Percentiles rank a stretch among this genome's conserved stretches.
Conservation (phyloP, 2,797 vertebrate species). For the Xyrichtys novacula region DNA sequence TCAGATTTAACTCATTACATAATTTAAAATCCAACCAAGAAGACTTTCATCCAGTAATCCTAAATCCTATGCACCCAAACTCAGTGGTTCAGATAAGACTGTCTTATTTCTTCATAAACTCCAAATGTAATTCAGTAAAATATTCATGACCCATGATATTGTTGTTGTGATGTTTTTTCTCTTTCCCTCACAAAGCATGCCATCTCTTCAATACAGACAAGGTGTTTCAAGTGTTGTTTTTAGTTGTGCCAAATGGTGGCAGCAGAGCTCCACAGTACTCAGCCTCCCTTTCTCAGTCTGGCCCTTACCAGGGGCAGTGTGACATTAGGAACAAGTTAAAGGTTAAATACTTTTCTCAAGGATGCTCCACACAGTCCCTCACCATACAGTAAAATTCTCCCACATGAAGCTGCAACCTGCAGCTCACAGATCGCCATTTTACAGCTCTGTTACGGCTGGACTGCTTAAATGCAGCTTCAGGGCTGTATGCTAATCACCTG, state of each 20-base stretch:
- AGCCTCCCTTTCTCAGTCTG: neutral
- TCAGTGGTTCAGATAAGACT: no score
- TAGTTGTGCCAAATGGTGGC: constrained; percentile 67
- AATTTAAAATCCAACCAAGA: no score
- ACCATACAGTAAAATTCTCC: constrained; percentile 51
- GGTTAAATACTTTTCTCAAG: constrained; percentile 81
- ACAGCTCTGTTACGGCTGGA: constrained; percentile 13
- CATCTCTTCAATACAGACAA: neutral
- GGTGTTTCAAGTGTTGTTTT: neutral
- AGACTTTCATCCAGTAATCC: no score
- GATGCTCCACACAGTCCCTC: constrained; percentile 51
- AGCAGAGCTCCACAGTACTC: constrained; percentile 65
- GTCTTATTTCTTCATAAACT: no score
- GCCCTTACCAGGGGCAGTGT: constrained; percentile 62
- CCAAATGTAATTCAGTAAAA: no score
- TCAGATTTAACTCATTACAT: no score
- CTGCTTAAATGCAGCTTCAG: constrained; percentile 36
- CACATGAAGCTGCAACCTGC: constrained; percentile 42
- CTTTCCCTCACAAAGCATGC: neutral
- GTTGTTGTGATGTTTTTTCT: neutral
- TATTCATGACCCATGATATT: neutral
- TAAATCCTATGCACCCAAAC: no score
- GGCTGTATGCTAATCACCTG: constrained; percentile 47
- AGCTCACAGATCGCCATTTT: constrained; percentile 47
- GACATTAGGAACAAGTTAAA: constrained; percentile 80